Conservation (phyloP, 2,113 vertebrate species). For the Shinisaurus crocodilurus region DNA sequence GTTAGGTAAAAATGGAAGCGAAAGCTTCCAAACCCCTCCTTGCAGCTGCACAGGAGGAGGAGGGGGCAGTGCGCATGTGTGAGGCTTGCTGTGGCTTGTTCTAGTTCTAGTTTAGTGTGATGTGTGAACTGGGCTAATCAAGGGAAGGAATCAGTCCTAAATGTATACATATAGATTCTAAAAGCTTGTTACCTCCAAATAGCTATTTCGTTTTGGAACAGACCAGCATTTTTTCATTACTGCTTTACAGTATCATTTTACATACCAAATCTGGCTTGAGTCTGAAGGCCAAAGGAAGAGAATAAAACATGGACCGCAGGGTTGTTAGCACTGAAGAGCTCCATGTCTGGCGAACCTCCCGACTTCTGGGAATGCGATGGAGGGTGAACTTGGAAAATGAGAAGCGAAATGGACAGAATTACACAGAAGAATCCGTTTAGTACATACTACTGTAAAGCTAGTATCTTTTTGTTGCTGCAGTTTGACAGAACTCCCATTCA, state of each 20-base stretch:
- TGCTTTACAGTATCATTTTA: constrained; percentile 42
- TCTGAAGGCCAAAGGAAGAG: constrained; percentile 84
- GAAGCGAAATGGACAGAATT: constrained; percentile 7
- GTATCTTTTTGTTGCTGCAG: background rate
- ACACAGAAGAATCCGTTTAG: background rate
- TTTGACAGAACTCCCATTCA: background rate
- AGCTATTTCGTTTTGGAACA: background rate
- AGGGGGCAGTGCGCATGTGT: no score
- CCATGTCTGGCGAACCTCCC: constrained; percentile 93
- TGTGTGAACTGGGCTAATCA: background rate
- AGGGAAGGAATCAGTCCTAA: background rate
- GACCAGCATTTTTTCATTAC: constrained; percentile 26
- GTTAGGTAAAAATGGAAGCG: no score
- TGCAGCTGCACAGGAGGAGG: no score
- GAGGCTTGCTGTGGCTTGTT: no score
- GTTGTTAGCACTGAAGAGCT: constrained; percentile 85
- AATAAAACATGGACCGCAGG: constrained; percentile 78
- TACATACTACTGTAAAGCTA: no score
- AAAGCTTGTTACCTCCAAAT: constrained; percentile 12
- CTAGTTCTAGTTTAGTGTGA: background rate
- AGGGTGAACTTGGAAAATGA: constrained; percentile 83
- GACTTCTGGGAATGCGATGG: constrained; percentile 88
- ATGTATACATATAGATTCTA: background rate
- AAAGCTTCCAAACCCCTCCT: no score
- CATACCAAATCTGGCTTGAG: constrained; percentile 94